These are phyloP conservation scores for Zophobas atratus DNA, from an alignment of 1,140 invertebrate genomes.

Conservation along the genomic window DNA sequence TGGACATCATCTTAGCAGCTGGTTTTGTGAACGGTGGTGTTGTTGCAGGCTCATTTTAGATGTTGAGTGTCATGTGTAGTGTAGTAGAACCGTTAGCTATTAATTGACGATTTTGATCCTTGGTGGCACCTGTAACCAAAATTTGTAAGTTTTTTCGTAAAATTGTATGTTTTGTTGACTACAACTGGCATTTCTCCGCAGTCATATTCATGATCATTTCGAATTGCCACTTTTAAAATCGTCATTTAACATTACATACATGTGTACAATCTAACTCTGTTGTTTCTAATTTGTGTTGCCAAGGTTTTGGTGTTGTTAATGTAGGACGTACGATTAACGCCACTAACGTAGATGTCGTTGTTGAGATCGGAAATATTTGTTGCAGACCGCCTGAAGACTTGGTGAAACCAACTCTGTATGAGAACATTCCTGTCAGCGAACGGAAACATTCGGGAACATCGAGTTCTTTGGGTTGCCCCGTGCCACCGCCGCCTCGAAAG, in stretches of 20 bases:
- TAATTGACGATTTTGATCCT: conserved; percentile 54
- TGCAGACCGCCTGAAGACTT: conserved; percentile 66
- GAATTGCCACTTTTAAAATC: conserved; percentile 46
- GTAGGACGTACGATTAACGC: neutral
- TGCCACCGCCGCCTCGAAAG: conserved; percentile 58
- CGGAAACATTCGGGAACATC: conserved; percentile 53
- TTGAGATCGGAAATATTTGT: conserved; percentile 20
- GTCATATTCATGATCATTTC: conserved; percentile 32
- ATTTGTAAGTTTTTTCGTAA: conserved; percentile 48
- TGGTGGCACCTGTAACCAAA: conserved; percentile 51
- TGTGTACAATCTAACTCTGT: conserved; percentile 16
- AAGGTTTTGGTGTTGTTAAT: neutral
- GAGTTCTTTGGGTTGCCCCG: conserved; percentile 52
- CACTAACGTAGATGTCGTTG: too few relatives aligned
- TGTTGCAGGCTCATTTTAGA: conserved; percentile 61
- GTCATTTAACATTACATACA: conserved; percentile 48
- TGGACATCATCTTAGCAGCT: neutral
- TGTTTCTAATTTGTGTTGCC: conserved; percentile 15
- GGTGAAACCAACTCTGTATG: conserved; percentile 65
- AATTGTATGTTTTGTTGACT: conserved; percentile 7
- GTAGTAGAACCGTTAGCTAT: conserved; percentile 43
- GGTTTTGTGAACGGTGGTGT: conserved; percentile 48
- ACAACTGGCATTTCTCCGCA: conserved; percentile 6
- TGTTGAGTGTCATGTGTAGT: conserved; percentile 59
- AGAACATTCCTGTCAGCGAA: conserved; percentile 65